These are phyloP conservation scores for Aegypius monachus DNA, from an alignment of 2,113 vertebrate species.

Conservation along the genomic window DNA sequence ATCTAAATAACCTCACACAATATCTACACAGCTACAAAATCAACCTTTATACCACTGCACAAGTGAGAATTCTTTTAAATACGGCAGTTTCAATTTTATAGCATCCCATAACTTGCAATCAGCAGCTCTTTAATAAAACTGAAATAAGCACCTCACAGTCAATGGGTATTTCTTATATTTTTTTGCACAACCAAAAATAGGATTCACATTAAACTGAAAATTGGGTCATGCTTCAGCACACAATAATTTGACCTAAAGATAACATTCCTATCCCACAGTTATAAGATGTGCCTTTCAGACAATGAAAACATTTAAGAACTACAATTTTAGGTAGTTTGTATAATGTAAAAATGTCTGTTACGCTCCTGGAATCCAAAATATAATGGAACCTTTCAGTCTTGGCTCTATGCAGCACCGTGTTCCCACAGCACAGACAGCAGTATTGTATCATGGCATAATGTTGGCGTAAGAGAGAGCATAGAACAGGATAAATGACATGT, in stretches of 20 bases:
- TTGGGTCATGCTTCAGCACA: constrained; percentile 51
- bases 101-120: constrained; percentile 44
- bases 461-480: neutral
- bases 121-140: constrained; percentile 62
- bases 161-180: constrained; percentile 12
- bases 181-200: constrained; percentile 28
- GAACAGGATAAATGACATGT: neutral
- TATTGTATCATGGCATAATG: neutral
- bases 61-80: constrained; percentile 45
- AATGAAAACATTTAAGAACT: constrained; percentile 56
- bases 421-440: neutral
- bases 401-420: neutral
- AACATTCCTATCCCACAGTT: constrained; percentile 38
- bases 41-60: neutral
- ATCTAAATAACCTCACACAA: constrained; percentile 9
- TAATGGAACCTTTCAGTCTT: neutral
- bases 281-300: constrained; percentile 50
- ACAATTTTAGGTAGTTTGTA: constrained; percentile 28
- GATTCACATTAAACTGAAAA: constrained; percentile 59
- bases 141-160: constrained; percentile 52
- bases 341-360: constrained; percentile 41
- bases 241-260: constrained; percentile 69
- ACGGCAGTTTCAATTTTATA: constrained; percentile 58
- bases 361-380: constrained; percentile 1
- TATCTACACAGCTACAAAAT: constrained; percentile 1